Evolutionary conservation across 2,113 vertebrate genomes (phyloP), one percentile per base, ranked within the genome.

Genomic region (Rana temporaria): DNA sequence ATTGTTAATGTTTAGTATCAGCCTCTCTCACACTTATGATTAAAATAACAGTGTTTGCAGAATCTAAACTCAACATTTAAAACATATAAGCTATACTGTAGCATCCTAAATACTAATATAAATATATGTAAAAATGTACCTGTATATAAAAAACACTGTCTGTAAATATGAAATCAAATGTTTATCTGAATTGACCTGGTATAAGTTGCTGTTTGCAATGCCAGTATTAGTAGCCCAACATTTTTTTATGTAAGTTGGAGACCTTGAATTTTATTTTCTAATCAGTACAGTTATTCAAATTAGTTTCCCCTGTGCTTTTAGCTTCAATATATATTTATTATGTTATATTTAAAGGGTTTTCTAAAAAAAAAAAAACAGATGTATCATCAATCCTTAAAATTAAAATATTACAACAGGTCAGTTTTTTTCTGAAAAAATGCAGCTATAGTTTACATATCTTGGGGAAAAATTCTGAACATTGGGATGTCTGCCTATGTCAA

Each of bases 51-150:
- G 55, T 59, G 30, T 32, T 48, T 56, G 55, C 4, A 20, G 56
- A 75, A 17, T 60, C 56, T 42, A 42, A 75, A 75, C 60, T 16
- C 16, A 42, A 22, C 30, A 42, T 22, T 34, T 32, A 17, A 42
- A 14, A 73, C n/a, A 17, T 73, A 24, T 57, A 73, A 73, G 6
- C 30, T 32, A 57, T 74, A 38, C 18, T 60, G 71, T 74, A 74
- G 55, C 71, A 74, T 18, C 56, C 42, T 75, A 7, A 74, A 38
- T 38, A 57, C 0, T 34, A 22, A 20, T 75, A 62, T 38, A 62
- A 75, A 75, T 60, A 75, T 22, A 17, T 75, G 72, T 75, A 75
- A 16, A 75, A 75, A 75, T 56, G 22, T 38, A 22, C 72, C 57
- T 60, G 55, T 55, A 55, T 48, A 48, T 48, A 48, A 12, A 48